Evolutionary conservation across 1,140 invertebrate genomes (phyloP).

Genomic region (Antheraea mylitta): DNA sequence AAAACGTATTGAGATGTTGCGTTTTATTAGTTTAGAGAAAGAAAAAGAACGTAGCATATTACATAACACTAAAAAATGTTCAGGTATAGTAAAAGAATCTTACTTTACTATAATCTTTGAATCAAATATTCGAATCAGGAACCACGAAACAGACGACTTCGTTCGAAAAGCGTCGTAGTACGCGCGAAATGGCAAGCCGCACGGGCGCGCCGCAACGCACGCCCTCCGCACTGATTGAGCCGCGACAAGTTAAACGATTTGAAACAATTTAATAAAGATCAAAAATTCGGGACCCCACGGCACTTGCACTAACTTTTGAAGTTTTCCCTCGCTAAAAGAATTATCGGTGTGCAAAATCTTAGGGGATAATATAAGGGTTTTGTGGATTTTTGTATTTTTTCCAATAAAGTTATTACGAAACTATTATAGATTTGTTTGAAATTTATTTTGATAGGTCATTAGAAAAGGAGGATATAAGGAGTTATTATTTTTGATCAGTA

Average conservation of each 20-base stretch:
- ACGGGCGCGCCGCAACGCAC: constrained; percentile 33
- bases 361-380: constrained; percentile 64
- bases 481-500: background rate
- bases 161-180: constrained; percentile 16
- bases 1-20: too few species aligned
- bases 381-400: constrained; percentile 48
- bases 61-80: too few species aligned
- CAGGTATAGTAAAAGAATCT: background rate
- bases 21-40: too few species aligned
- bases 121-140: constrained; percentile 45
- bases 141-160: constrained; percentile 41
- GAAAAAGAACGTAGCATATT: too few species aligned
- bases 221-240: constrained; percentile 69
- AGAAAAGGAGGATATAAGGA: background rate
- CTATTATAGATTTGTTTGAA: background rate
- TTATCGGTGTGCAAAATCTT: constrained; percentile 66
- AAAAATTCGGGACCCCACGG: constrained; percentile 70
- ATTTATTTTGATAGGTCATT: too few species aligned
- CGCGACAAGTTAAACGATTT: constrained; percentile 79
- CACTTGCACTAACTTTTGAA: constrained; percentile 77
- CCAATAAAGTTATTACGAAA: constrained; percentile 2
- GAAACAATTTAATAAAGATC: constrained; percentile 79
- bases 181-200: constrained; percentile 16
- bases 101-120: background rate
- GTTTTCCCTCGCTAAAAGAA: constrained; percentile 77